These are phyloP conservation scores for Odocoileus virginianus DNA, from an alignment of 2,113 vertebrate genomes.

Conservation along the genomic window DNA sequence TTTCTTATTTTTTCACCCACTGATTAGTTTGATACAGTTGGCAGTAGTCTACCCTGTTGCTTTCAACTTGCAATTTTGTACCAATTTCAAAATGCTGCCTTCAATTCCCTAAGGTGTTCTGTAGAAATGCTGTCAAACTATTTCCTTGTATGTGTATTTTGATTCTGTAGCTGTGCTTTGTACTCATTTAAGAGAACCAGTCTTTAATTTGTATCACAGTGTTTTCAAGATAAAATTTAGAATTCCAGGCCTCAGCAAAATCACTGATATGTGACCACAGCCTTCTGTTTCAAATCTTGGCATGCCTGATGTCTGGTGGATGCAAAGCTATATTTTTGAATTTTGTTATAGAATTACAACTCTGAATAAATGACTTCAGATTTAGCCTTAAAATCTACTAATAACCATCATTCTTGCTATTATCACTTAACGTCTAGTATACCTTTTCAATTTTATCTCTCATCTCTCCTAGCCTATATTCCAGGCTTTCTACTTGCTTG, in stretches of 20 bases:
- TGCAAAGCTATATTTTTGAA: background rate
- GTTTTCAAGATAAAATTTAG: slow-evolving; percentile 38
- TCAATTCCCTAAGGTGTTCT: slow-evolving; percentile 60
- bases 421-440: background rate
- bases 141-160: slow-evolving; percentile 52
- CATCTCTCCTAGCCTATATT: background rate
- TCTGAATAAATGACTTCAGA: background rate
- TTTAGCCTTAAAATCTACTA: background rate
- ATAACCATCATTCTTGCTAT: background rate
- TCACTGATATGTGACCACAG: slow-evolving; percentile 12
- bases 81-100: slow-evolving; percentile 45
- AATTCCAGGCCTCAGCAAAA: slow-evolving; percentile 53
- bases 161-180: slow-evolving; percentile 53
- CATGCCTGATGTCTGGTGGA: background rate
- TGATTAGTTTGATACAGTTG: slow-evolving; percentile 63
- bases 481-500: background rate
- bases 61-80: slow-evolving; percentile 58
- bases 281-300: background rate
- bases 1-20: slow-evolving; percentile 38
- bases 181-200: slow-evolving; percentile 63
- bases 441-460: background rate
- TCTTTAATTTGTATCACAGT: slow-evolving; percentile 64
- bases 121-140: slow-evolving; percentile 70
- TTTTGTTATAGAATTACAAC: background rate
- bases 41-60: background rate